A percentile compares a stretch with the other conserved stretches of the same genome.
Evolutionary conservation across 2,888 invertebrate genomes (phyloP).

Genomic region (Zygogramma bicolorata): DNA sequence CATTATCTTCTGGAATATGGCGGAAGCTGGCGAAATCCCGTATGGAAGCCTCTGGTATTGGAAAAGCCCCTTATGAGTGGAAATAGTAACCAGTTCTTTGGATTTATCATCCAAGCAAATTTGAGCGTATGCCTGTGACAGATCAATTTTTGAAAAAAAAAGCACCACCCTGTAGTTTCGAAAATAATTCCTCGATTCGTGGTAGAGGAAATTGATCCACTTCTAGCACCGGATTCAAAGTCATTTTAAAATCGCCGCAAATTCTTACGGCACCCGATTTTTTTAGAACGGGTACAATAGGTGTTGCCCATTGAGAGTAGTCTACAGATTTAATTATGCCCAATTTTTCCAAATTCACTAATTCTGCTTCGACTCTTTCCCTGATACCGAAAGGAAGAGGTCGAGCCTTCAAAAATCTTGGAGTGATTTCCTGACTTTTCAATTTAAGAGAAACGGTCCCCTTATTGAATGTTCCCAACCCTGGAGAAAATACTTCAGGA

Average conservation of each 20-base stretch:
- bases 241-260: neutral
- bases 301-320: too few relatives aligned
- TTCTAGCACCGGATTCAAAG: neutral
- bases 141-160: conserved; percentile 49
- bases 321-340: too few relatives aligned
- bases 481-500: too few relatives aligned
- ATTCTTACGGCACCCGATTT: too few relatives aligned
- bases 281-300: too few relatives aligned
- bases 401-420: too few relatives aligned
- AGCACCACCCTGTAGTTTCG: conserved; percentile 47
- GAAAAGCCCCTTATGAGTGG: conserved; percentile 58
- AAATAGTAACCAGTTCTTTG: conserved; percentile 56
- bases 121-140: conserved; percentile 59
- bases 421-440: too few relatives aligned
- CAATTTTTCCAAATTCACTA: too few relatives aligned
- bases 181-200: conserved; percentile 31
- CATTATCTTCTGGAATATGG: conserved; percentile 46
- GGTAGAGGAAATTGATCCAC: neutral
- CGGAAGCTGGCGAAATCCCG: conserved; percentile 51
- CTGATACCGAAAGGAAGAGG: too few relatives aligned
- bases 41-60: conserved; percentile 56
- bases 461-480: too few relatives aligned
- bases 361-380: too few relatives aligned
- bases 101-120: conserved; percentile 56
- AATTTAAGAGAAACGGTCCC: too few relatives aligned